phyloP scores from a whole-genome alignment of 2,888 invertebrate species.

The Caenorhabditis becei region DNA sequence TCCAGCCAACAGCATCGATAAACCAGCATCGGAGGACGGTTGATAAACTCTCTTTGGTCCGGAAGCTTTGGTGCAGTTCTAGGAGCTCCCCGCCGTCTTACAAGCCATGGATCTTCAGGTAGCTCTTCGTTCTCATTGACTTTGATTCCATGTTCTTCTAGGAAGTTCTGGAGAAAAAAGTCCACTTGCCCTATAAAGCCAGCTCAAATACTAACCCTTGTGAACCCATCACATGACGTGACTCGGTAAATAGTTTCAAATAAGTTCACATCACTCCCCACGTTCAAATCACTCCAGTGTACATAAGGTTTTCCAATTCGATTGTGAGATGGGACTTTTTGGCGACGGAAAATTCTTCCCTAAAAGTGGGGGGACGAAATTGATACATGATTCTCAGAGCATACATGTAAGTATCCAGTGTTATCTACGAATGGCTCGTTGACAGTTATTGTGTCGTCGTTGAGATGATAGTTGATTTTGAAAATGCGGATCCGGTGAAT shows the following conservation, averaged over 20 bases:
- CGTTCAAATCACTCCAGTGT: slow-evolving; percentile 69
- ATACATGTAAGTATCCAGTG: slow-evolving; percentile 64
- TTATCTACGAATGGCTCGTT: slow-evolving; percentile 68
- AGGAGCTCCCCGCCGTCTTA: slow-evolving; percentile 46
- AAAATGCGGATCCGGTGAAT: slow-evolving; percentile 64
- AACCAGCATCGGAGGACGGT: slow-evolving; percentile 59
- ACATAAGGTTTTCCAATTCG: slow-evolving; percentile 62
- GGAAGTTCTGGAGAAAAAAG: slow-evolving; percentile 51
- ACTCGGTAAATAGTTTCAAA: slow-evolving; percentile 68
- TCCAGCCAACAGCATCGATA: slow-evolving; percentile 71
- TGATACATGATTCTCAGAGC: background rate
- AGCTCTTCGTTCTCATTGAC: slow-evolving; percentile 64
- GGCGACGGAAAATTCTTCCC: slow-evolving; percentile 64
- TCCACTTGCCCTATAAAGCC: too few species aligned
- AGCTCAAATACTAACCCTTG: slow-evolving; percentile 36
- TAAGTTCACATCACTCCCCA: slow-evolving; percentile 67
- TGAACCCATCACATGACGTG: slow-evolving; percentile 64
- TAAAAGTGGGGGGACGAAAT: too few species aligned
- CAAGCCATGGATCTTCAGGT: slow-evolving; percentile 69
- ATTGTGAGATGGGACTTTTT: slow-evolving; percentile 60
- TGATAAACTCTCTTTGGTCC: slow-evolving; percentile 63
- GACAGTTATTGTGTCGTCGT: slow-evolving; percentile 63
- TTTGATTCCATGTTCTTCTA: slow-evolving; percentile 68
- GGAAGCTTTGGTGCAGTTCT: slow-evolving; percentile 58
- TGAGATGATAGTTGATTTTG: slow-evolving; percentile 66